Evolutionary conservation across 1,140 invertebrate species (phyloP).

Genomic region (Meteorus sp.): DNA sequence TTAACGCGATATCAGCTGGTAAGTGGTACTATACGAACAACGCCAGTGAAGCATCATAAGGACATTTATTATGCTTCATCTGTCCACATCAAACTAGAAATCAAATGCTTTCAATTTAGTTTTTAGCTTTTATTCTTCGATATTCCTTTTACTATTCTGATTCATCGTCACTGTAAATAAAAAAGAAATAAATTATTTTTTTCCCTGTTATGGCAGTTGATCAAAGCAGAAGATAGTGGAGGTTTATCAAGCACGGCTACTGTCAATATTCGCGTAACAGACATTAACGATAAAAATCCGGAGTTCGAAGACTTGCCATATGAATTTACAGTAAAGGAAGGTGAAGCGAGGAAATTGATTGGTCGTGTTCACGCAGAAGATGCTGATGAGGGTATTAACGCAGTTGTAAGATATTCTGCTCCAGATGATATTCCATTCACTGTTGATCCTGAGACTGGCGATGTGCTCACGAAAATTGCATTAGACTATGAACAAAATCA

Average conservation of each 20-base stretch:
- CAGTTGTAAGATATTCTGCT: constrained; percentile 69
- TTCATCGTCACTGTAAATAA: neutral
- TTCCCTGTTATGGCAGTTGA: constrained; percentile 60
- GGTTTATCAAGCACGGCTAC: constrained; percentile 79
- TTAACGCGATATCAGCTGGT: constrained; percentile 82
- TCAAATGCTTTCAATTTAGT: neutral
- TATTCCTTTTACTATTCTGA: neutral
- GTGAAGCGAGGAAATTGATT: constrained; percentile 67
- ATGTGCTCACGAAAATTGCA: constrained; percentile 74
- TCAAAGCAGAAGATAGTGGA: constrained; percentile 84
- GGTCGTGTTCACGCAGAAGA: constrained; percentile 83
- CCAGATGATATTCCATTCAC: constrained; percentile 77
- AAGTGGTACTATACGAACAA: constrained; percentile 46
- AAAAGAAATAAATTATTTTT: neutral
- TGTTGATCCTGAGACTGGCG: constrained; percentile 77
- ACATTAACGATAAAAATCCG: constrained; percentile 88
- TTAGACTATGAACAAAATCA: constrained; percentile 83
- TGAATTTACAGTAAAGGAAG: constrained; percentile 81
- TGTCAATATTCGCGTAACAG: constrained; percentile 85
- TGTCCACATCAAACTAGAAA: constrained; percentile 8
- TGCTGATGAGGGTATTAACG: constrained; percentile 73
- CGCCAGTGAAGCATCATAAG: constrained; percentile 22
- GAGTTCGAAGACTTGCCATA: constrained; percentile 80
- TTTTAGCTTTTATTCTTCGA: neutral
- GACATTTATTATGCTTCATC: constrained; percentile 24